Evolutionary conservation across 1,140 invertebrate species (phyloP).

Genomic region (Neocloeon triangulifer): DNA sequence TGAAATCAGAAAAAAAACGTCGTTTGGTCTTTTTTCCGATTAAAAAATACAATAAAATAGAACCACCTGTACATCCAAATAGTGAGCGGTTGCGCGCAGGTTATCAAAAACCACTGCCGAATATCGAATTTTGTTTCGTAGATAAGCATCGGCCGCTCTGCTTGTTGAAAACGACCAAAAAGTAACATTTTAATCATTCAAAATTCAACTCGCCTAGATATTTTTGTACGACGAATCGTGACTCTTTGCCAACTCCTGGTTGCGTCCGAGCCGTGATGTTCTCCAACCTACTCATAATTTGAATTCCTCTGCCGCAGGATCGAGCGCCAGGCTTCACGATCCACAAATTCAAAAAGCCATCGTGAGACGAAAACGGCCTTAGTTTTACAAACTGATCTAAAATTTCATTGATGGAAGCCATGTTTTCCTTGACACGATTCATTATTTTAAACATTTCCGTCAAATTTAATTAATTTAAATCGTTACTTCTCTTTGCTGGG

Average conservation of each 20-base stretch:
- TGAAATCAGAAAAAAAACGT: slow-evolving; percentile 15
- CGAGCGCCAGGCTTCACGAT: slow-evolving; percentile 89
- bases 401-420: too few species aligned
- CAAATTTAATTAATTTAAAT: too few species aligned
- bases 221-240: slow-evolving; percentile 80
- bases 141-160: slow-evolving; percentile 63
- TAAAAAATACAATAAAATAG: too few species aligned
- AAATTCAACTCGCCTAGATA: slow-evolving; percentile 59
- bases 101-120: slow-evolving; percentile 79
- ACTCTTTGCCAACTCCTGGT: slow-evolving; percentile 31
- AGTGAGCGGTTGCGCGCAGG: slow-evolving; percentile 68
- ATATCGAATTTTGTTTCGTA: slow-evolving; percentile 89
- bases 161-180: slow-evolving; percentile 14
- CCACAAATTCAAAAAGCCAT: slow-evolving; percentile 75
- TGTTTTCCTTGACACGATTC: too few species aligned
- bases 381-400: too few species aligned
- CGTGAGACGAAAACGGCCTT: too few species aligned
- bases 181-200: slow-evolving; percentile 13
- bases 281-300: slow-evolving; percentile 64
- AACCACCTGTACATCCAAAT: slow-evolving; percentile 80
- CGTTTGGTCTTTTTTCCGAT: too few species aligned
- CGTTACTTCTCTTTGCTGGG: slow-evolving; percentile 6
- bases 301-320: slow-evolving; percentile 74
- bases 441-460: too few species aligned
- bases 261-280: slow-evolving; percentile 56